Evolutionary conservation across 2,888 invertebrate genomes (phyloP), one percentile per base, ranked within the genome.

Genomic region (Pandemis cinnamomeana): DNA sequence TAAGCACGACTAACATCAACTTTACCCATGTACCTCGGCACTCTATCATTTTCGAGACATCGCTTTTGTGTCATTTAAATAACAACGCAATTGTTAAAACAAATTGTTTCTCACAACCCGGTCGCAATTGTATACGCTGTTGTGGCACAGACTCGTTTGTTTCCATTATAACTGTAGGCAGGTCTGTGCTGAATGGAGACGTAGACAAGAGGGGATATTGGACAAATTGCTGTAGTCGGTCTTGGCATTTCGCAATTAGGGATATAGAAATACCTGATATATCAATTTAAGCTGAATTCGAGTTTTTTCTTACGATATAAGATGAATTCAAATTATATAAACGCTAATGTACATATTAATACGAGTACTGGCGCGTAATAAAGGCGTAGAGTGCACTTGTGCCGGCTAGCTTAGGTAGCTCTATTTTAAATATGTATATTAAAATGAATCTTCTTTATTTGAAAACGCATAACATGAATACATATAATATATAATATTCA

Each of bases 21-120:
- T 6, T n/a, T 13, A 55, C 20, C 53, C 8, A 20, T n/a, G 20
- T 20, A 20, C 10, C 55, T 55, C 8, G 55, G 20, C n/a, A 20
- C 20, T n/a, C 8, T 8, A 3, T 20, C 20, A 6, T 58, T 27
- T 58, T 5, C 5, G 58, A 58, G 27, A 27, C 58, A 27, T 27
- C 58, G 58, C 58, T 27, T 58, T 58, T 58, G 58, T 58, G 58
- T 10, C 27, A 27, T 58, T 58, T 58, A 58, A n/a, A 55, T 55
- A 20, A 58, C 58, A 58, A 58, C 58, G 27, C 58, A 58, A 58
- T 58, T 58, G 58, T 58, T 27, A 58, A 58, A 58, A 27, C 58
- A 58, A 58, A 58, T 58, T 58, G 58, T 58, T 58, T 27, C 11
- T 58, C 58, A 27, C 27, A 11, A 27, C 27, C 58, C 11, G 27